Conservation (phyloP, 2,113 vertebrate genomes). For the Sakesphorus luctuosus region DNA sequence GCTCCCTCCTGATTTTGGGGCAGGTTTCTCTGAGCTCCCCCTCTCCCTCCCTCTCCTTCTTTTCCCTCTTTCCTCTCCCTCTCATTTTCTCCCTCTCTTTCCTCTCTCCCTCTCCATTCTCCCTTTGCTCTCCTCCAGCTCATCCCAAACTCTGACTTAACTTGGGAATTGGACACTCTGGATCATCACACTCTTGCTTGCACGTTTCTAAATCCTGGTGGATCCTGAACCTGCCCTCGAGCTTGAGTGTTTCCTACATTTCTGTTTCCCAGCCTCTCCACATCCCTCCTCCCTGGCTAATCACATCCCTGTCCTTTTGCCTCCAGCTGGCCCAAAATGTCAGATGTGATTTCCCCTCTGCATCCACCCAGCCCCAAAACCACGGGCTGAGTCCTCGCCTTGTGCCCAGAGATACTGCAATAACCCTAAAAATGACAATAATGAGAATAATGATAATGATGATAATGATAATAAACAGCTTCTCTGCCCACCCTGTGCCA, state of each 20-base stretch:
- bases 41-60: neutral
- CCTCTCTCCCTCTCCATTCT: neutral
- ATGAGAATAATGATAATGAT: neutral
- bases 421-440: neutral
- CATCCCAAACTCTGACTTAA: neutral
- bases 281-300: neutral
- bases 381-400: accelerated
- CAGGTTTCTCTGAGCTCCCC: neutral
- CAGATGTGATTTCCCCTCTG: accelerated
- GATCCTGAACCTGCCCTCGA: neutral
- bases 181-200: neutral
- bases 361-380: neutral
- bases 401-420: neutral
- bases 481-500: too few species aligned
- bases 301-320: neutral
- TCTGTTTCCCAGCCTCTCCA: neutral
- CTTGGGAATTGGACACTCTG: neutral
- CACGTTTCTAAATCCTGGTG: neutral
- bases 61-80: neutral
- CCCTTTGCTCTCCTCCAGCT: neutral
- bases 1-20: neutral
- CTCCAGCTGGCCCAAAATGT: accelerated
- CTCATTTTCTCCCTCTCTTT: neutral
- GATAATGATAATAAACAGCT: too few species aligned
- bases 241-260: accelerated